Base-by-base conservation (phyloP, 2,797 vertebrate species). In the Squalus acanthias region DNA sequence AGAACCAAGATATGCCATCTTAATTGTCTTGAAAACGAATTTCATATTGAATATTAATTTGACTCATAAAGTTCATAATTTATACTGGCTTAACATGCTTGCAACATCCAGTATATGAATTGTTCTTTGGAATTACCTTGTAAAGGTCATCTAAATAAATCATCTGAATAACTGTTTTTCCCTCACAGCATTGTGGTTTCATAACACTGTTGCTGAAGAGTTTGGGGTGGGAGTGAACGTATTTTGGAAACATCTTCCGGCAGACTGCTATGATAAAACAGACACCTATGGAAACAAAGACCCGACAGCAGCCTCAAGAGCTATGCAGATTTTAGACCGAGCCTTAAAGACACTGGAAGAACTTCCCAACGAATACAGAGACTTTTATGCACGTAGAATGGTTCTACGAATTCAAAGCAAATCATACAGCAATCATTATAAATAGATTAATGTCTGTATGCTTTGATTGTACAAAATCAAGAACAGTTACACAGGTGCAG, bases 201-300 rank as follows among this genome's bases (percentile, higher is more conserved):
- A 99, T 96, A 99, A 99, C 97, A 99, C 99, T 6, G 97, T 98
- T 96, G 99, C 99, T 92, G 98, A 99, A 97, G 98, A 99, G 97
- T 99, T 99, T 97, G 99, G 99, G 79, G 98, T 99, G 50, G 99
- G 98, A 13, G 97, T 99, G 22, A 99, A 99, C 50, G 97, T 99
- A 96, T 99, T 99, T 97, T 99, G 99, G 99, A 99, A 98, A 95
- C 98, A 99, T 96, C 98, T 99, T 96, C 98, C 98, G 4, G 97
- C 97, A 0, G 98, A 98, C 96, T 98, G 97, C 97, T 99, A 99
- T 12, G 98, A 99, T 97, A 99, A 98, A 96, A 99, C 98, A 96
- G 99, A 99, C 96, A 98, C 98, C 0, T 99, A 99, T 0, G 99
- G 99, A 79, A 99, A 99, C 97, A 99, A 99, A 98, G 99, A 99